Evolutionary conservation across 1,140 invertebrate species (phyloP), one percentile per base, ranked within the genome.

Genomic region (Phortica variegata): DNA sequence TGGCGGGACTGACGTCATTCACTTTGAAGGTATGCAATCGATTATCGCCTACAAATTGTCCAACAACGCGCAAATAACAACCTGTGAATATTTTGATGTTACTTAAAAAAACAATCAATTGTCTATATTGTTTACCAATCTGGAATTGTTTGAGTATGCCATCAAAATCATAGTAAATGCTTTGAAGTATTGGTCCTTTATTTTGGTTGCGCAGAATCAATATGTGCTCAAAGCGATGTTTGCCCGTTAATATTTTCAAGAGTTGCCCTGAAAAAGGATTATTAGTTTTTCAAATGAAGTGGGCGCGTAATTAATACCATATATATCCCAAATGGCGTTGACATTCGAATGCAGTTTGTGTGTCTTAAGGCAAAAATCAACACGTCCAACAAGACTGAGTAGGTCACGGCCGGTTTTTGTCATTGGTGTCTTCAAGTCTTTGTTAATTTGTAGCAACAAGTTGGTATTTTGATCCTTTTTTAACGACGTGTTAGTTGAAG

Each of bases 281-380:
- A 9, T 7, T 36, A 18, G 20, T 41, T 12, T 16, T 20, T 33
- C 21, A 26, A 23, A 33, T 16, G 3, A 21, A 16, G 10, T 38
- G 32, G 8, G 2, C n/a, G 26, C 8, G 6, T 13, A 13, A 18
- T 37, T 21, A 1, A 37, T 38, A 72, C 71, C 72, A 44, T 72
- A 74, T 17, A 66, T 47, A 52, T 66, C 68, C 59, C 72, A 74
- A 34, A 74, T 39, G 1, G 53, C 57, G 42, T 74, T 62, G 3
- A 69, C 34, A 0, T 63, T 39, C 1, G 68, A 56, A 31, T 74
- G 49, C 15, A 33, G 15, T 45, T 61, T 59, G 10, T 63, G 52
- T n/a, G 46, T 65, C 58, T 65, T 69, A 17, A 74, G 44, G 12
- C 57, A 62, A 33, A 68, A 74, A 16, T 74, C 58, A 0, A 72